These are phyloP conservation scores for Holothuria leucospilota DNA, from an alignment of 53 echinoderm and acorn worm genomes.

Conservation along the genomic window DNA sequence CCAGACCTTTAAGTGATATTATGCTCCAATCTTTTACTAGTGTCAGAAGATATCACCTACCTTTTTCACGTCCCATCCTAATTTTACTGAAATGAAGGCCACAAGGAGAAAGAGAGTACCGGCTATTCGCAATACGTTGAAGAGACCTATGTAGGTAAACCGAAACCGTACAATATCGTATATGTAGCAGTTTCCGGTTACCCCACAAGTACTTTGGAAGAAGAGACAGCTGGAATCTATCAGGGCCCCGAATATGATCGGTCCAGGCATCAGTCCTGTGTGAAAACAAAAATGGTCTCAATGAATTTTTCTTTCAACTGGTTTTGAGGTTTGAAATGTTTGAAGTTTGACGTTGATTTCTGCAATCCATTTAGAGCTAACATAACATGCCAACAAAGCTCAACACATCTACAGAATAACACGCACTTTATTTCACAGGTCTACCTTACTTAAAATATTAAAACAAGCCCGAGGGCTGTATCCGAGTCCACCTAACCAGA, in stretches of 20 bases:
- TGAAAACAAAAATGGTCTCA: neutral
- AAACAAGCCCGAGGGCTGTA: too few species aligned
- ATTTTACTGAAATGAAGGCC: constrained; percentile 51
- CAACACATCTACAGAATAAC: too few species aligned
- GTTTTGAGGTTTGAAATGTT: too few species aligned
- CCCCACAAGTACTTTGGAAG: constrained; percentile 55
- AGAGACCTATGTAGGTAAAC: constrained; percentile 36
- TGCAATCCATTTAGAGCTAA: too few species aligned
- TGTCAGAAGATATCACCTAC: neutral
- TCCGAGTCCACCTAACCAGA: too few species aligned
- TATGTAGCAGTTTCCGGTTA: constrained; percentile 51
- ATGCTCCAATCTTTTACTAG: too few species aligned
- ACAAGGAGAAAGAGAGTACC: constrained; percentile 42
- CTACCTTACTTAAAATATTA: too few species aligned
- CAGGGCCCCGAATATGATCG: constrained; percentile 52
- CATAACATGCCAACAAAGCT: too few species aligned
- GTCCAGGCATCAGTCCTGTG: constrained; percentile 59
- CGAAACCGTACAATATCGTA: constrained; percentile 55
- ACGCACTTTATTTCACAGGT: too few species aligned
- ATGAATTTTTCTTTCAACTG: too few species aligned
- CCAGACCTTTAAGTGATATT: too few species aligned
- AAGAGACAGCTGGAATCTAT: constrained; percentile 53
- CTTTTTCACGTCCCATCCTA: constrained; percentile 36
- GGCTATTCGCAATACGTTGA: neutral
- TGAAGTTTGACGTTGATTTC: too few species aligned